Evolutionary conservation across 2,888 invertebrate species (phyloP), one percentile per base, ranked within the genome.

Genomic region (Petrolisthes cinctipes): DNA sequence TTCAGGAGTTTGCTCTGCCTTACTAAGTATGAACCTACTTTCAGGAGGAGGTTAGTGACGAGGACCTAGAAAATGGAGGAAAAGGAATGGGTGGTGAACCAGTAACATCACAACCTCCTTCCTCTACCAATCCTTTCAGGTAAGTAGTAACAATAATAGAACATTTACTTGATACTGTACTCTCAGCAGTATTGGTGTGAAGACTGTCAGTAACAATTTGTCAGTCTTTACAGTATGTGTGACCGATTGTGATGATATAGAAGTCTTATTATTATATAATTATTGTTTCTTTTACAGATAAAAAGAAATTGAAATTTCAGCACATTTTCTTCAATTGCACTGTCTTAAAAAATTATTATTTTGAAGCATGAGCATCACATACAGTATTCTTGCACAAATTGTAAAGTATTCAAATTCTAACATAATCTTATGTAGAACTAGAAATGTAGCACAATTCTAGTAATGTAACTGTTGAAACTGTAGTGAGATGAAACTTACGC

Each of bases 41-140:
- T 20, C 85, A 85, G 85, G 85, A 85, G 73, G 85, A 85, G 5
- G 56, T 80, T 51, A 80, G 78, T 11, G 83, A 87, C 53, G 87
- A 87, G 53, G 87, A 87, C 37, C 66, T 57, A 17, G 86, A 86
- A 23, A 71, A 83, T 20, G 87, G 82, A 83, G 71, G 56, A 5
- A 61, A 14, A 37, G 79, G 78, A 56, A 56, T 66, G 4, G 76
- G 20, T 4, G 87, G 83, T 11, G 83, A 83, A 3, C 83, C 87
- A 11, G 79, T 87, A 23, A 87, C 83, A 23, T 79, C 87, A 5
- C 87, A 87, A 23, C 87, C 87, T 57, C 86, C 86, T 6, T 53
- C 86, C 7, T 87, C 87, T 37, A 87, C 87, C 53, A 87, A 87
- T 68, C 87, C 87, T 17, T 87, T 87, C 87, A 83, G 87, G 87